Evolutionary conservation across 2,888 invertebrate species (phyloP).

Genomic region (Creontiades dilutus): DNA sequence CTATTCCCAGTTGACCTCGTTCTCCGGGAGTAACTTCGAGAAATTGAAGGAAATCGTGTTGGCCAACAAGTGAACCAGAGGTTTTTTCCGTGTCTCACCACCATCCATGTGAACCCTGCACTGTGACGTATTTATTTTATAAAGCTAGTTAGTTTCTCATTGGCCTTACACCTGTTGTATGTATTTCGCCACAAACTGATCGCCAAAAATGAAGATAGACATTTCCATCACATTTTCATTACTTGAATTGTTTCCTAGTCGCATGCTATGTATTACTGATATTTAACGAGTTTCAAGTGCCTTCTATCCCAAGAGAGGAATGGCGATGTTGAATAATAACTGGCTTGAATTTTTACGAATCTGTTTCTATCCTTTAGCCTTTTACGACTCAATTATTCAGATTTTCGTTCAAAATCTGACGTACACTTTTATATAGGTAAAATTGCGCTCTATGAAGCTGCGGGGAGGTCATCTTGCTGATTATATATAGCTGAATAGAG

Average conservation of each 20-base stretch:
- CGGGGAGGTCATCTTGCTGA: no score
- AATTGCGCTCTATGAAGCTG: no score
- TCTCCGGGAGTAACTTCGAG: slow-evolving; percentile 71
- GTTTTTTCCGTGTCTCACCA: not conserved
- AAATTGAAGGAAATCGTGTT: slow-evolving; percentile 72
- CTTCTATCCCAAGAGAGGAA: not conserved
- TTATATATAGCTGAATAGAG: no score
- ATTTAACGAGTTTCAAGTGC: not conserved
- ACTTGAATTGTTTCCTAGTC: not conserved
- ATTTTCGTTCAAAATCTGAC: no score
- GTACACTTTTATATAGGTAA: no score
- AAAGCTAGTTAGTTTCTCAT: slow-evolving; percentile 8
- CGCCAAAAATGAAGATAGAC: no score
- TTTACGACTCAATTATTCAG: no score
- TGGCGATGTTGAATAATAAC: slow-evolving; percentile 1
- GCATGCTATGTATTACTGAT: not conserved
- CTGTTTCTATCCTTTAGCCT: not conserved
- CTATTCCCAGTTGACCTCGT: slow-evolving; percentile 69
- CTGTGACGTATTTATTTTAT: slow-evolving; percentile 30
- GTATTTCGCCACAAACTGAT: not conserved
- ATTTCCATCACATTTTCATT: not conserved
- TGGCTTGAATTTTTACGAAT: not conserved
- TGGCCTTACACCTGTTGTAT: not conserved
- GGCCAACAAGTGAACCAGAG: slow-evolving; percentile 65
- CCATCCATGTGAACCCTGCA: not conserved